Evolutionary conservation across 2,797 vertebrate genomes (phyloP).

Genomic region (Oreortyx pictus): DNA sequence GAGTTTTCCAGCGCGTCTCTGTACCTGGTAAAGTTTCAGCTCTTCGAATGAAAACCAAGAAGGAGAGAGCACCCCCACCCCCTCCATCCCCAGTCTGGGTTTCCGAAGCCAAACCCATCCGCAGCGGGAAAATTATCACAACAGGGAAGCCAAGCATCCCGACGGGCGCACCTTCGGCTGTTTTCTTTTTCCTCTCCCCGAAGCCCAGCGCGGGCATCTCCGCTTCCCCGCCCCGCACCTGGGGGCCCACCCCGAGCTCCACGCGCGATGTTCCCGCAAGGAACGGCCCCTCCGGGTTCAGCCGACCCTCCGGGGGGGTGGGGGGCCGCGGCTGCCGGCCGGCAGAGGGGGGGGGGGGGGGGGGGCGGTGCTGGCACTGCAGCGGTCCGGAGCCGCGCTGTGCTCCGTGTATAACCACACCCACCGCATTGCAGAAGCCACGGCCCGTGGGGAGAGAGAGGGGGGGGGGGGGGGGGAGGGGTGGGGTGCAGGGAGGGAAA

Average conservation of each 20-base stretch:
- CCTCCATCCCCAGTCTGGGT: background rate
- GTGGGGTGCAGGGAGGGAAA: background rate
- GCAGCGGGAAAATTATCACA: background rate
- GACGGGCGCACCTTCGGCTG: background rate
- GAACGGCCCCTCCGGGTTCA: background rate
- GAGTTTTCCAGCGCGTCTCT: background rate
- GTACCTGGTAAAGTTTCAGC: background rate
- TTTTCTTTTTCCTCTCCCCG: background rate
- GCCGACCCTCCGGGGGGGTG: no score
- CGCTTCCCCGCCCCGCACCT: background rate
- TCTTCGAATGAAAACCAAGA: background rate
- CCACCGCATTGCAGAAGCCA: constrained; percentile 96
- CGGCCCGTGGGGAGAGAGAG: background rate
- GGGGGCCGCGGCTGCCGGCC: background rate
- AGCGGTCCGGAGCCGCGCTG: constrained; percentile 73
- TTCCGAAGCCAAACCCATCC: background rate
- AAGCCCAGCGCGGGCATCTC: background rate
- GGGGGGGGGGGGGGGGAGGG: background rate
- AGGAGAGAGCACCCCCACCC: background rate
- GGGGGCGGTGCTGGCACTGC: constrained; percentile 55
- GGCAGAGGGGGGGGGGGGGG: background rate
- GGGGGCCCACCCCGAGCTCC: background rate
- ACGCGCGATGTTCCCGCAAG: background rate
- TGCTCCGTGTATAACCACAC: constrained; percentile 80
- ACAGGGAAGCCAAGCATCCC: background rate